phyloP scores from a whole-genome alignment of 1,140 invertebrate species.

The Reticulitermes speratus region DNA sequence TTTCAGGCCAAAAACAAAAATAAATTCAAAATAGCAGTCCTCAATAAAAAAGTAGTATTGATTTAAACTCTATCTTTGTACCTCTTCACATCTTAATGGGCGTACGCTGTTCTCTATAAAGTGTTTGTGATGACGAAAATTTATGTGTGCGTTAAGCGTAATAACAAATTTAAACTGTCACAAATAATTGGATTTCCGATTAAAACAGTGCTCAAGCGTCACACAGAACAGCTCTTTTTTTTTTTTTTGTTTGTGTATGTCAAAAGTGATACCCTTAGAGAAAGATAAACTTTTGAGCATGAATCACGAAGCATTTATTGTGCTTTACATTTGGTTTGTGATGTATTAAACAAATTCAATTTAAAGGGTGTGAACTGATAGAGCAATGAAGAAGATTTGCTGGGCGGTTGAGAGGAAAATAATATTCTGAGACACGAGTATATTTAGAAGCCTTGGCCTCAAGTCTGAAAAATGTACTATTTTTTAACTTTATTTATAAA shows the following conservation, averaged over 20 bases:
- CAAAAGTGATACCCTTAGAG: background rate
- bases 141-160: background rate
- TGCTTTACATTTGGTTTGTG: background rate
- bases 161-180: background rate
- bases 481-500: no score
- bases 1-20: background rate
- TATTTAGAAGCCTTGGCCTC: no score
- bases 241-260: no score
- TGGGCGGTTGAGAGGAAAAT: no score
- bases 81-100: background rate
- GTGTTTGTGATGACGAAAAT: background rate
- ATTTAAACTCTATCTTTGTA: background rate
- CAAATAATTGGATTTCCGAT: conserved; percentile 8
- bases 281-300: background rate
- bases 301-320: background rate
- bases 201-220: background rate
- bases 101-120: background rate
- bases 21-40: background rate
- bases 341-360: background rate
- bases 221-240: background rate
- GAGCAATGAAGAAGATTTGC: no score
- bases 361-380: no score
- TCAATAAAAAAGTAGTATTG: background rate
- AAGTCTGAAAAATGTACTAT: no score
- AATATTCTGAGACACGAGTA: no score